phyloP scores from a whole-genome alignment of 2,797 vertebrate genomes.

The Esox lucius region DNA sequence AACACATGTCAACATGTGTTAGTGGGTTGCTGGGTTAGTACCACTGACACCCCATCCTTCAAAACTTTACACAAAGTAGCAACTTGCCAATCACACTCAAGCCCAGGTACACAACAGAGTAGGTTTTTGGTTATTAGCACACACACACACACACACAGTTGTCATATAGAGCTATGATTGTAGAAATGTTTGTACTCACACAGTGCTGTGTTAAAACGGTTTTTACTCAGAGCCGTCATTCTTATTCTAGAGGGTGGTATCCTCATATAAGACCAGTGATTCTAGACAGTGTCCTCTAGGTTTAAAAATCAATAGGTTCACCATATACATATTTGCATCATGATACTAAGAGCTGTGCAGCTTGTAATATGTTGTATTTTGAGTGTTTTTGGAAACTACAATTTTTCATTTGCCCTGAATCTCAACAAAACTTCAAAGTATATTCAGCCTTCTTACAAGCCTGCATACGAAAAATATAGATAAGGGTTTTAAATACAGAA shows the following conservation, averaged over 20 bases:
- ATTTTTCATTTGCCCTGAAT: no score
- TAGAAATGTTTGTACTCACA: background rate
- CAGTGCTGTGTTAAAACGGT: background rate
- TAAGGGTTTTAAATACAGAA: no score
- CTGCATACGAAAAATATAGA: no score
- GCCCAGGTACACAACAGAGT: constrained; percentile 9
- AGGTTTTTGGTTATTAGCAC: constrained; percentile 14
- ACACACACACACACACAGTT: constrained; percentile 19
- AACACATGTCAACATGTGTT: background rate
- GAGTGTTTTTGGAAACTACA: no score
- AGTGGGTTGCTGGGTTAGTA: background rate
- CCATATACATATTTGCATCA: no score
- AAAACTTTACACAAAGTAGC: background rate
- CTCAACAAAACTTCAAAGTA: no score
- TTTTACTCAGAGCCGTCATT: constrained; percentile 18
- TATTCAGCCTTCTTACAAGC: no score
- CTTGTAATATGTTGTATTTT: no score
- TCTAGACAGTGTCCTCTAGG: background rate
- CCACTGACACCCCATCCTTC: background rate
- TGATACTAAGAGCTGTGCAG: background rate
- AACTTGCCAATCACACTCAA: constrained; percentile 27
- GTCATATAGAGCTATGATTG: constrained; percentile 20
- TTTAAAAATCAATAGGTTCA: no score
- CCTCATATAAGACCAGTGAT: background rate
- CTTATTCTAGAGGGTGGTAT: constrained; percentile 23